phyloP scores from a whole-genome alignment of 2,797 vertebrate genomes.

The Takifugu rubripes region DNA sequence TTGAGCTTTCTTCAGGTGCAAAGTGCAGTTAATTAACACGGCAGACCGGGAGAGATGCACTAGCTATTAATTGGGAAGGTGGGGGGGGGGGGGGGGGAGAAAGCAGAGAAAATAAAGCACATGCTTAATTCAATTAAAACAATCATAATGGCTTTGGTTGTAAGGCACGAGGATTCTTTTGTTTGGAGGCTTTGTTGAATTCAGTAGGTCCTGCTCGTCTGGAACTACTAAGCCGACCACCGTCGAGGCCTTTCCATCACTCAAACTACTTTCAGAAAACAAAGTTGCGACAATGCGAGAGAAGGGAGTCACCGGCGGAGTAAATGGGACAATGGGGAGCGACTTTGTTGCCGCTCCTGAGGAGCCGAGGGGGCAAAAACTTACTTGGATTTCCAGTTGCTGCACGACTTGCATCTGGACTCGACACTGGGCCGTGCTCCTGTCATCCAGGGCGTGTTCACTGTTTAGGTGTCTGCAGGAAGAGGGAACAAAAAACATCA shows the following conservation, averaged over 20 bases:
- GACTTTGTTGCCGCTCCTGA: slow-evolving; percentile 1
- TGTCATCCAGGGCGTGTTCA: slow-evolving; percentile 95
- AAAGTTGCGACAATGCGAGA: slow-evolving; percentile 43
- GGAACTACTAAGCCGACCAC: slow-evolving; percentile 50
- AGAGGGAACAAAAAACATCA: background rate
- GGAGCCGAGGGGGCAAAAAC: slow-evolving; percentile 3
- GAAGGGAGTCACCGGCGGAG: background rate
- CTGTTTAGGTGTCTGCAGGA: slow-evolving; percentile 94
- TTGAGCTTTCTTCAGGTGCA: slow-evolving; percentile 83
- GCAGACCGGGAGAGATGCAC: slow-evolving; percentile 72
- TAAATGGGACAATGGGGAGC: slow-evolving; percentile 16
- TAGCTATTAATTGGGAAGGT: slow-evolving; percentile 72
- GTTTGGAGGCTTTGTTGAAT: slow-evolving; percentile 74
- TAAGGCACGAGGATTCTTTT: slow-evolving; percentile 67
- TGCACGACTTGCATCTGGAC: slow-evolving; percentile 99
- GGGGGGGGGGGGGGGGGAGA: slow-evolving; percentile 19
- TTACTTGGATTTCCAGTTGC: slow-evolving; percentile 98
- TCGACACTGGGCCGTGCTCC: slow-evolving; percentile 97
- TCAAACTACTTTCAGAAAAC: slow-evolving; percentile 42
- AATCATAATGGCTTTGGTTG: slow-evolving; percentile 73
- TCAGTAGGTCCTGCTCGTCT: slow-evolving; percentile 60
- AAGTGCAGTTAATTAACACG: slow-evolving; percentile 84
- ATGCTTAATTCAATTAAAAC: slow-evolving; percentile 80
- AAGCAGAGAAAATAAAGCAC: slow-evolving; percentile 75
- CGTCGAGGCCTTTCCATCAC: slow-evolving; percentile 32